Conservation (phyloP, 2,888 invertebrate species). For the Synergus umbraculus region DNA sequence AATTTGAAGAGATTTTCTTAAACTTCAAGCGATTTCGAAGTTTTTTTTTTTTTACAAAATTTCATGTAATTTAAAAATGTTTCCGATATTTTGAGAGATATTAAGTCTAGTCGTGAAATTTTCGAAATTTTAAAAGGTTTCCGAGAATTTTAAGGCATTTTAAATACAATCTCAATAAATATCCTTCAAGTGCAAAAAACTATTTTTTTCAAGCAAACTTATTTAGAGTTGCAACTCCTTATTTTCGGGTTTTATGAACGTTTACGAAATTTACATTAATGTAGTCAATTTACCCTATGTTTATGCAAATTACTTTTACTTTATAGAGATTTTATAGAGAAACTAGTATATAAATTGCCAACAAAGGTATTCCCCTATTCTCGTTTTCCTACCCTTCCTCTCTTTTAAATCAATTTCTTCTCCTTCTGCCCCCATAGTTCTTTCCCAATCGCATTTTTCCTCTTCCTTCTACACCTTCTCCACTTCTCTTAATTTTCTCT, state of each 20-base stretch:
- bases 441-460: conserved; percentile 45
- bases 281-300: background rate
- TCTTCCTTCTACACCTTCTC: conserved; percentile 47
- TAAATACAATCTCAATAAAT: too few relatives aligned
- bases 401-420: background rate
- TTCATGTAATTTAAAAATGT: too few relatives aligned
- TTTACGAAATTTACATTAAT: background rate
- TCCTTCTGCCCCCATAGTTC: conserved; percentile 37
- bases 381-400: background rate
- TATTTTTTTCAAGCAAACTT: too few relatives aligned
- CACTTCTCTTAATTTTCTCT: conserved; percentile 21
- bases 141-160: too few relatives aligned
- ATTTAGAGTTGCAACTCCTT: background rate
- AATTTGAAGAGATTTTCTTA: too few relatives aligned
- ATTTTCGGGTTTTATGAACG: conserved; percentile 42
- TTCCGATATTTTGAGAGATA: too few relatives aligned
- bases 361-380: background rate
- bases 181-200: too few relatives aligned
- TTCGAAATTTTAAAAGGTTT: too few relatives aligned
- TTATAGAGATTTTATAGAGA: background rate
- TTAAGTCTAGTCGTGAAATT: too few relatives aligned
- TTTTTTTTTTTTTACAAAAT: too few relatives aligned
- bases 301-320: background rate
- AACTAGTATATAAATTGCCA: background rate
- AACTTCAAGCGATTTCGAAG: too few relatives aligned